These are phyloP conservation scores for Aphrocallistes beatrix DNA, from an alignment of 37 sponge, comb jelly and placozoan genomes.

Conservation along the genomic window DNA sequence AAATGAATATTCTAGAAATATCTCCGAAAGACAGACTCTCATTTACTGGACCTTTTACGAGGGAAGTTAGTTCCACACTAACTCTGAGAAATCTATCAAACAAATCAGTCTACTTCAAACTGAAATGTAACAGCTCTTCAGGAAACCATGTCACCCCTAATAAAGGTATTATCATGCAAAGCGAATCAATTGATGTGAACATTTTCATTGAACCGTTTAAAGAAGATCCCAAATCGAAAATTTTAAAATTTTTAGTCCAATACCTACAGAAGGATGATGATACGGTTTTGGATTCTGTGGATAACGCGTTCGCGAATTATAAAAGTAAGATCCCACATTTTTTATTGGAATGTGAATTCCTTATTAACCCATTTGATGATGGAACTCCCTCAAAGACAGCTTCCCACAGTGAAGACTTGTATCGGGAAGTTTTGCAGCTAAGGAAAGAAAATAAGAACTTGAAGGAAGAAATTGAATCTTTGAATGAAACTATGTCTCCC, in stretches of 20 bases:
- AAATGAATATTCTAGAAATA: not conserved
- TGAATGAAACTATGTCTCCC: not conserved
- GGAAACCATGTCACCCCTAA: not conserved
- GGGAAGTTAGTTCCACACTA: not conserved
- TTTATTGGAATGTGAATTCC: not conserved
- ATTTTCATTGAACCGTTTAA: not conserved
- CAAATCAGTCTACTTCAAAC: slow-evolving; percentile 7
- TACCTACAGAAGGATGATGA: slow-evolving; percentile 5
- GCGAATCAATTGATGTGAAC: not conserved
- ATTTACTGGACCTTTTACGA: not conserved
- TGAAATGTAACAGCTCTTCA: not conserved
- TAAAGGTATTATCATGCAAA: not conserved
- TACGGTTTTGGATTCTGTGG: not conserved
- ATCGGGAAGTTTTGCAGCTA: not conserved
- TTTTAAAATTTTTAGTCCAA: not conserved
- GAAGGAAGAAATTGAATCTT: not conserved
- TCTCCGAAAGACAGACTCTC: not conserved
- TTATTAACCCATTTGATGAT: not conserved
- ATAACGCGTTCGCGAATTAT: not conserved
- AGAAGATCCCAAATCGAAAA: not conserved
- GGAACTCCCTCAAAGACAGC: too few relatives aligned
- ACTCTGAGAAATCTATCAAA: not conserved
- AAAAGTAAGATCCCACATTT: not conserved
- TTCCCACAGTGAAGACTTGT: not conserved
- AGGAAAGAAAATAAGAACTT: not conserved